Evolutionary conservation across 2,888 invertebrate species (phyloP).

Genomic region (Lissocephala sabroskyi): DNA sequence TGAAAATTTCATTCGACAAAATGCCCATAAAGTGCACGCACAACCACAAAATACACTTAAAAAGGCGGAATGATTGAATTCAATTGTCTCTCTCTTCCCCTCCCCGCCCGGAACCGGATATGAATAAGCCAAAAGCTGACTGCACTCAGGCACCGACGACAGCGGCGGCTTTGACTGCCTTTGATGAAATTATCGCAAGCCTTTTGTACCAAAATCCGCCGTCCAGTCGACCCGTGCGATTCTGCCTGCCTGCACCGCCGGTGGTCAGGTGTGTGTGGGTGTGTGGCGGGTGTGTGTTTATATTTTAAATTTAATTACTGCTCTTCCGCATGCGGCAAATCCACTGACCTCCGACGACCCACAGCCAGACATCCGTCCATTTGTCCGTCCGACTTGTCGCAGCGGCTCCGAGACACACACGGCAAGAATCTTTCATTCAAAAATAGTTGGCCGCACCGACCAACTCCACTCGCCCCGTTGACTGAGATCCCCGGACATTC

Average conservation of each 20-base stretch:
- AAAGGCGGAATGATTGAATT: constrained; percentile 60
- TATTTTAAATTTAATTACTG: constrained; percentile 60
- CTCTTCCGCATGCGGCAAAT: constrained; percentile 35
- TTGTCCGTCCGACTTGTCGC: constrained; percentile 39
- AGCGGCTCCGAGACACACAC: constrained; percentile 15
- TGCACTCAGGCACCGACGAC: constrained; percentile 23
- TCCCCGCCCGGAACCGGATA: too few relatives aligned
- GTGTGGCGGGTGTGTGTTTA: too few relatives aligned
- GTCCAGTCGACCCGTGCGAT: too few relatives aligned
- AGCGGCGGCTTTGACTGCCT: constrained; percentile 28
- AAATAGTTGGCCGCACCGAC: constrained; percentile 39
- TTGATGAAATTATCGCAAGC: constrained; percentile 44
- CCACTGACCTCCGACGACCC: constrained; percentile 11
- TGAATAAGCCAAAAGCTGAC: constrained; percentile 12
- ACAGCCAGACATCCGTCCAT: constrained; percentile 29
- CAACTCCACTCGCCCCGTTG: not conserved
- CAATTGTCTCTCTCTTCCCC: too few relatives aligned
- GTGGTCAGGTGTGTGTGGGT: too few relatives aligned
- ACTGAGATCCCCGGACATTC: too few relatives aligned
- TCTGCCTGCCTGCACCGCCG: too few relatives aligned
- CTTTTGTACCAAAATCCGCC: not conserved
- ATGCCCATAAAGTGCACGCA: constrained; percentile 52
- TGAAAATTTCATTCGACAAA: constrained; percentile 35
- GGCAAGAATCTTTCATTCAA: constrained; percentile 40
- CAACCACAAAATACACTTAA: constrained; percentile 64